Evolutionary conservation across 2,797 vertebrate species (phyloP).

Genomic region (Uromys caudimaculatus): DNA sequence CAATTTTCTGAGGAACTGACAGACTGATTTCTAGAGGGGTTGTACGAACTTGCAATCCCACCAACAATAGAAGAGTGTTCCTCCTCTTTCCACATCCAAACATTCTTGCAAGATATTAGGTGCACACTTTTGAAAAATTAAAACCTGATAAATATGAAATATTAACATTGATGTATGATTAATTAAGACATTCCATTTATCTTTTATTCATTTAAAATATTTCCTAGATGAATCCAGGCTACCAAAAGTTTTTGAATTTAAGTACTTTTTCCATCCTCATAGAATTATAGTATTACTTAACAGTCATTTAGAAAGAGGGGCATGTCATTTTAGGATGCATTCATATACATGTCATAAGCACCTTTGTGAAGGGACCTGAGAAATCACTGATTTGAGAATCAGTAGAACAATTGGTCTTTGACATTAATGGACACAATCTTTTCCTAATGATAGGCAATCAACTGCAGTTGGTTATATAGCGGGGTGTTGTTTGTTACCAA

Average conservation of each 20-base stretch:
- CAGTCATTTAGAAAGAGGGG: neutral
- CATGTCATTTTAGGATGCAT: neutral
- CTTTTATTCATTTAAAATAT: neutral
- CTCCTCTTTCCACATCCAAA: neutral
- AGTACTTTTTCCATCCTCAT: neutral
- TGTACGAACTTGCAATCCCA: too few species aligned
- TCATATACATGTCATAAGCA: neutral
- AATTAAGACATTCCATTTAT: neutral
- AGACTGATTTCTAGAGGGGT: too few species aligned
- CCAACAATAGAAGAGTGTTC: too few species aligned
- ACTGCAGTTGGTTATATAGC: neutral
- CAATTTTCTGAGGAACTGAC: too few species aligned
- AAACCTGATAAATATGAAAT: neutral
- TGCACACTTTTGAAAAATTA: neutral
- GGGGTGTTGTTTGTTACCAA: neutral
- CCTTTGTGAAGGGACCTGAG: neutral
- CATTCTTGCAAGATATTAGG: neutral
- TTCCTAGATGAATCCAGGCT: neutral
- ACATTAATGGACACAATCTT: neutral
- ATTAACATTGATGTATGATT: neutral
- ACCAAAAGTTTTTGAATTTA: neutral
- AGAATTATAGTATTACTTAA: neutral
- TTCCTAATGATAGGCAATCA: neutral
- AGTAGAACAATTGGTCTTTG: slow-evolving; percentile 5
- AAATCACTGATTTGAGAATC: neutral